These are phyloP conservation scores for Gryon sp. DNA, from an alignment of 1,140 invertebrate genomes.

Conservation along the genomic window DNA sequence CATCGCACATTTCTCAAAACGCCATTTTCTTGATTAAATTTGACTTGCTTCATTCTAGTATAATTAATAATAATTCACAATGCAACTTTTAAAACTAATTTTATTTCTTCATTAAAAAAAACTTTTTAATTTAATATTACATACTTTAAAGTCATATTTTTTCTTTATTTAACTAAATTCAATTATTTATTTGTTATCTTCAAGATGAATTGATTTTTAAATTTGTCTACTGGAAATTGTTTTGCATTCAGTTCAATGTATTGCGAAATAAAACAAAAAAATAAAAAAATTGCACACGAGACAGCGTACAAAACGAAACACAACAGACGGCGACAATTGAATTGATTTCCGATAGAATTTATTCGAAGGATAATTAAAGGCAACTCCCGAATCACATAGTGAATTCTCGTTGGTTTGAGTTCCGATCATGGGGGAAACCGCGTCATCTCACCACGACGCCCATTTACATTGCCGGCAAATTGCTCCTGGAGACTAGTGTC, in stretches of 20 bases:
- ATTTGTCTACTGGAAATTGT: no score
- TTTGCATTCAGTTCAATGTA: background rate
- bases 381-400: conserved; percentile 35
- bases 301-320: background rate
- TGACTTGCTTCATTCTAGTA: conserved; percentile 20
- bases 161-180: no score
- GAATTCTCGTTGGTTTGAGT: conserved; percentile 49
- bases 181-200: no score
- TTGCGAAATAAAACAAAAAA: background rate
- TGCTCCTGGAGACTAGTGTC: conserved; percentile 52
- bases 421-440: conserved; percentile 55
- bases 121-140: no score
- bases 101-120: no score
- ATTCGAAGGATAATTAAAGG: conserved; percentile 52
- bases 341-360: conserved; percentile 48
- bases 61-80: no score
- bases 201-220: no score
- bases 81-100: no score
- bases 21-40: conserved; percentile 46
- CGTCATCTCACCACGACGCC: conserved; percentile 50
- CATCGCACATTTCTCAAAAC: conserved; percentile 36
- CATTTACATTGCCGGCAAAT: conserved; percentile 62
- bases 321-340: background rate
- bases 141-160: no score
- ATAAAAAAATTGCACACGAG: background rate